A percentile compares a stretch with the other conserved stretches of the same genome.
Evolutionary conservation across 2,113 vertebrate genomes (phyloP).

Genomic region (Solea senegalensis): DNA sequence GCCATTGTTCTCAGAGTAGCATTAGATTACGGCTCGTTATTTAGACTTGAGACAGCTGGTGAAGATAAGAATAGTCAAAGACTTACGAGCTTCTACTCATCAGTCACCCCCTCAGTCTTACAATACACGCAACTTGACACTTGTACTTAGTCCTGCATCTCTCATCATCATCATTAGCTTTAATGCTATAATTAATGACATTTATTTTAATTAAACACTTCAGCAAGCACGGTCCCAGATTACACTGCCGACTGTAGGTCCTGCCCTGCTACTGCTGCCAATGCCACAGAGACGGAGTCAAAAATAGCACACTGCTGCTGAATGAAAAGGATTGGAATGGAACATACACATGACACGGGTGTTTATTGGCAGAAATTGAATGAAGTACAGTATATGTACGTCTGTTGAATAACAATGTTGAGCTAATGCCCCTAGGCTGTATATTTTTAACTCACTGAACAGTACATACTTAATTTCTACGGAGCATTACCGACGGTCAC

Average conservation of each 20-base stretch:
- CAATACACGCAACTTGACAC: background rate
- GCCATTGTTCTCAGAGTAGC: constrained; percentile 49
- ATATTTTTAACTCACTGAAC: too few species aligned
- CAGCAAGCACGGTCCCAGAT: background rate
- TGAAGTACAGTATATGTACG: too few species aligned
- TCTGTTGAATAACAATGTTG: too few species aligned
- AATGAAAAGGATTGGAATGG: too few species aligned
- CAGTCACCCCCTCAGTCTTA: background rate
- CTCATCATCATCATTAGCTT: constrained; percentile 13
- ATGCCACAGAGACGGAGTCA: too few species aligned
- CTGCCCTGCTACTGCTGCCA: too few species aligned
- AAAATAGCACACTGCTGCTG: too few species aligned
- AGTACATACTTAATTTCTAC: too few species aligned
- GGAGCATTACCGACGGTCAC: too few species aligned
- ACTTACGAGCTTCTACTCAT: constrained; percentile 9
- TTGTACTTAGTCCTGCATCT: background rate
- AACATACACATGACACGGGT: too few species aligned
- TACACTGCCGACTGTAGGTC: background rate
- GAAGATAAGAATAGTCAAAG: constrained; percentile 33
- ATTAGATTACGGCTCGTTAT: constrained; percentile 48
- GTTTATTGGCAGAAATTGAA: too few species aligned
- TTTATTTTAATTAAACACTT: constrained; percentile 24
- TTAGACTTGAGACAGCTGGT: constrained; percentile 29
- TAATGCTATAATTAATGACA: constrained; percentile 1
- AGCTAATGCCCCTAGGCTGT: too few species aligned